phyloP scores from a whole-genome alignment of 2,888 invertebrate species.

The Caenorhabditis sinica region DNA sequence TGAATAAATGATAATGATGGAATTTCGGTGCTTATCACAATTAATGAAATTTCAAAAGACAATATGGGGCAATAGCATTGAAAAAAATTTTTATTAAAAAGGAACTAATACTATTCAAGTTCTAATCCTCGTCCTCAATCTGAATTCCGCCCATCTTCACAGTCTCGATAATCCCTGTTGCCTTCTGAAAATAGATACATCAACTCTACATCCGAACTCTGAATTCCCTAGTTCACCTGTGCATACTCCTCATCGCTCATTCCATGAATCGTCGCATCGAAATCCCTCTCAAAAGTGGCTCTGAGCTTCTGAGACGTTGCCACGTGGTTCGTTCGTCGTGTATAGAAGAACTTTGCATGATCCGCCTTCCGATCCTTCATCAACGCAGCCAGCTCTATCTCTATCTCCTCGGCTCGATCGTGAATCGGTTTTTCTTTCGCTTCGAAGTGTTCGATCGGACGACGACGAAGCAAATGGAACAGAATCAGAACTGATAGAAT shows the following conservation, averaged over 20 bases:
- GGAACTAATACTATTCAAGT: too few relatives aligned
- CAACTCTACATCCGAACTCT: not conserved
- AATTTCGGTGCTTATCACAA: too few relatives aligned
- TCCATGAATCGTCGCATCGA: slow-evolving; percentile 1
- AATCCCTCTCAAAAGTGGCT: slow-evolving; percentile 38
- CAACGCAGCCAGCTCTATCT: not conserved
- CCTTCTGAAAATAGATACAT: not conserved
- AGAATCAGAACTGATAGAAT: slow-evolving; percentile 11
- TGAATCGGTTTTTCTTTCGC: not conserved
- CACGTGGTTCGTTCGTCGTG: slow-evolving; percentile 46
- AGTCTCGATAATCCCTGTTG: slow-evolving; percentile 2
- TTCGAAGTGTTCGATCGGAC: slow-evolving; percentile 35
- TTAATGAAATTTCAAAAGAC: too few relatives aligned
- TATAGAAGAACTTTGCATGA: slow-evolving; percentile 24
- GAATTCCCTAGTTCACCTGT: not conserved
- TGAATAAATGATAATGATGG: too few relatives aligned
- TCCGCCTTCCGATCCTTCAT: slow-evolving; percentile 20
- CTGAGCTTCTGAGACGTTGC: slow-evolving; percentile 34
- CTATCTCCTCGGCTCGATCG: slow-evolving; percentile 10
- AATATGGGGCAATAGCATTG: too few relatives aligned
- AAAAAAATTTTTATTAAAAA: too few relatives aligned
- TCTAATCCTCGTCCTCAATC: slow-evolving; percentile 16
- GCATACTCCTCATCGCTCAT: slow-evolving; percentile 29
- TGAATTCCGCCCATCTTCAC: not conserved
- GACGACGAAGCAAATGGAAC: slow-evolving; percentile 41